phyloP scores from a whole-genome alignment of 2,888 invertebrate species.

The Cybosia mesomella region DNA sequence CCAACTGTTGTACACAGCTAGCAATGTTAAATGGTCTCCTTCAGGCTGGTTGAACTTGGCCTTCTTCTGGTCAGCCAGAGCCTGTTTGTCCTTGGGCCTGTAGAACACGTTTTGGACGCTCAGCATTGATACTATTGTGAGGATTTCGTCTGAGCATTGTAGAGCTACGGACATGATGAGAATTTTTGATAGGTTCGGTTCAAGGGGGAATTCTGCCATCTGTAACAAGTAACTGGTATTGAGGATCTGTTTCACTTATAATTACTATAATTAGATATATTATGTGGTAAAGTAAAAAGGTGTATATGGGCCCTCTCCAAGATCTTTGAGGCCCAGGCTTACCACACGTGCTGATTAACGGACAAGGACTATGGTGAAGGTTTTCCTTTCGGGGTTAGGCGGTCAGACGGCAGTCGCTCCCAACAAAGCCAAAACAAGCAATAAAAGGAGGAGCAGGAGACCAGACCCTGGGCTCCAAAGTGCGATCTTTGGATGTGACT shows the following conservation, averaged over 20 bases:
- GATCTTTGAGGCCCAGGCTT: too few relatives aligned
- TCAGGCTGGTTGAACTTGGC: slow-evolving; percentile 99
- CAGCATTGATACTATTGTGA: slow-evolving; percentile 99
- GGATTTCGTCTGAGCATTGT: slow-evolving; percentile 98
- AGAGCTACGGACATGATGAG: slow-evolving; percentile 99
- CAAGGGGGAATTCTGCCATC: slow-evolving; percentile 99
- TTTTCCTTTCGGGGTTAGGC: too few relatives aligned
- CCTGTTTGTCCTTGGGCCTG: slow-evolving; percentile 97
- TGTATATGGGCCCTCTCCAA: too few relatives aligned
- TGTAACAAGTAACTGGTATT: slow-evolving; percentile 60
- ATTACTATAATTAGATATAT: too few relatives aligned
- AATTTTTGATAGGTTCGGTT: slow-evolving; percentile 99
- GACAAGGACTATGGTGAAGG: too few relatives aligned
- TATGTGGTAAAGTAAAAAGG: too few relatives aligned
- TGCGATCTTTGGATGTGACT: too few relatives aligned
- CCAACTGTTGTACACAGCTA: slow-evolving; percentile 99
- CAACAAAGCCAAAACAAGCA: too few relatives aligned
- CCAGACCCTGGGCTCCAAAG: too few relatives aligned
- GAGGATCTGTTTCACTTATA: neutral
- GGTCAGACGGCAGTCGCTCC: too few relatives aligned
- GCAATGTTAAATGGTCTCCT: slow-evolving; percentile 98
- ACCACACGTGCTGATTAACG: too few relatives aligned
- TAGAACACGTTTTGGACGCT: slow-evolving; percentile 99
- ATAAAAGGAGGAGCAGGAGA: too few relatives aligned
- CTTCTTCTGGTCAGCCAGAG: slow-evolving; percentile 99